These are phyloP conservation scores for Temnothorax longispinosus DNA, from an alignment of 1,140 invertebrate species.

Conservation along the genomic window DNA sequence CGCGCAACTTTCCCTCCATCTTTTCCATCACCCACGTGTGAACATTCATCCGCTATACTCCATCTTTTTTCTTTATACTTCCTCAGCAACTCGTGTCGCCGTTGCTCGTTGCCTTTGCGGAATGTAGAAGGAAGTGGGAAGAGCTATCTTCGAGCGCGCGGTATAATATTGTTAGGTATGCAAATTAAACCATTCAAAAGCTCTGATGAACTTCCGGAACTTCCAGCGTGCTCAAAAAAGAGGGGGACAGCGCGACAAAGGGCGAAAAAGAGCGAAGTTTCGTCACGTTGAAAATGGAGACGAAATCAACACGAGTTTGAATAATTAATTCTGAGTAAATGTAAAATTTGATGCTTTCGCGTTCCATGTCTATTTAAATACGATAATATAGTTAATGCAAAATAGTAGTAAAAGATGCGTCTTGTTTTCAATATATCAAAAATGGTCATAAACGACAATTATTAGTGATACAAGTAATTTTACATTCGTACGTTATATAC, in stretches of 20 bases:
- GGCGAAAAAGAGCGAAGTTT: slow-evolving; percentile 58
- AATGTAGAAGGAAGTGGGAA: slow-evolving; percentile 55
- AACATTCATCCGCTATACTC: slow-evolving; percentile 15
- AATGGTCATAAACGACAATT: background rate
- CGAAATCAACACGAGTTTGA: slow-evolving; percentile 57
- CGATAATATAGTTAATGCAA: slow-evolving; percentile 20
- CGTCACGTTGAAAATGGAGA: slow-evolving; percentile 7
- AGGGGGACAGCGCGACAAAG: background rate
- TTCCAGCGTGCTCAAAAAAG: slow-evolving; percentile 64
- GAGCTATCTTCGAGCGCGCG: slow-evolving; percentile 64
- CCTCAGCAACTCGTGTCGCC: background rate
- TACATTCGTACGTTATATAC: background rate
- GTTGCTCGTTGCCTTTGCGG: slow-evolving; percentile 6
- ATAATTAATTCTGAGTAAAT: slow-evolving; percentile 50
- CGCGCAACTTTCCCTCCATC: background rate
- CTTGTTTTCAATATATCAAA: background rate
- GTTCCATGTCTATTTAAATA: background rate
- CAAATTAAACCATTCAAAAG: slow-evolving; percentile 76
- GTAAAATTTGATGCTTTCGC: slow-evolving; percentile 42
- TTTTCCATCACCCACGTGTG: slow-evolving; percentile 18
- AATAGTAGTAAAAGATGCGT: background rate
- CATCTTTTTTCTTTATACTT: slow-evolving; percentile 23
- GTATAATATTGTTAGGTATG: slow-evolving; percentile 74
- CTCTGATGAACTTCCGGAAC: slow-evolving; percentile 73
- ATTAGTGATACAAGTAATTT: background rate